A percentile compares a stretch with the other conserved stretches of the same genome.
Evolutionary conservation across 2,797 vertebrate genomes (phyloP).

Genomic region (Rhabdomys pumilio): DNA sequence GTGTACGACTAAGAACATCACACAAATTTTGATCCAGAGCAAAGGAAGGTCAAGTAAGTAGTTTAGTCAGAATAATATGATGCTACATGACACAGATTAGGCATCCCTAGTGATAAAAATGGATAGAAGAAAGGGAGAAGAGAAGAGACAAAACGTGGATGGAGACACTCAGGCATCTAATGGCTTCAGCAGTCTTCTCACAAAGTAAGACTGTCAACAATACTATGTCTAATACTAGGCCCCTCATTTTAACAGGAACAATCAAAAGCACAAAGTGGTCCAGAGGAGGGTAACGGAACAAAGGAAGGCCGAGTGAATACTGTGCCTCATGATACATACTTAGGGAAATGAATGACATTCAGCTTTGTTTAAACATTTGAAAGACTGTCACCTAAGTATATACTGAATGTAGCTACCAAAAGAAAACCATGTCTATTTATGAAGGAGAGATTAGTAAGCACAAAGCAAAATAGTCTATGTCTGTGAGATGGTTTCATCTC

Average conservation of each 20-base stretch:
- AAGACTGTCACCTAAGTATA: not conserved
- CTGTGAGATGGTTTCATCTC: not conserved
- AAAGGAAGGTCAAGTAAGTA: not conserved
- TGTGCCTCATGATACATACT: not conserved
- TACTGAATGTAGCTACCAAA: not conserved
- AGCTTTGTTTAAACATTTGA: not conserved
- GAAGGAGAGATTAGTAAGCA: not conserved
- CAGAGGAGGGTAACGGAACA: not conserved
- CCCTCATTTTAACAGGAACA: not conserved
- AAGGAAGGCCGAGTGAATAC: not conserved
- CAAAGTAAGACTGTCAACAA: not conserved
- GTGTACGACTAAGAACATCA: not conserved
- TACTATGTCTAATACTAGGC: not conserved
- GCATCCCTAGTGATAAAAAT: not conserved
- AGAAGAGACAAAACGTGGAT: not conserved
- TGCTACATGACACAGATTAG: not conserved
- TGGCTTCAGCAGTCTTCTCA: not conserved
- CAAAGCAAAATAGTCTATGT: slow-evolving; percentile 13
- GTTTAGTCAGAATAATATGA: not conserved
- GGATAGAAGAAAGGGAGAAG: not conserved
- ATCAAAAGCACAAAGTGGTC: not conserved
- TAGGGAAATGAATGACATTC: not conserved
- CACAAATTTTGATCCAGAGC: slow-evolving; percentile 4
- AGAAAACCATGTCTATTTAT: not conserved
- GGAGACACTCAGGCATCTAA: not conserved